Evolutionary conservation across 2,113 vertebrate genomes (phyloP), one percentile per base, ranked within the genome.

Genomic region (Ia io): DNA sequence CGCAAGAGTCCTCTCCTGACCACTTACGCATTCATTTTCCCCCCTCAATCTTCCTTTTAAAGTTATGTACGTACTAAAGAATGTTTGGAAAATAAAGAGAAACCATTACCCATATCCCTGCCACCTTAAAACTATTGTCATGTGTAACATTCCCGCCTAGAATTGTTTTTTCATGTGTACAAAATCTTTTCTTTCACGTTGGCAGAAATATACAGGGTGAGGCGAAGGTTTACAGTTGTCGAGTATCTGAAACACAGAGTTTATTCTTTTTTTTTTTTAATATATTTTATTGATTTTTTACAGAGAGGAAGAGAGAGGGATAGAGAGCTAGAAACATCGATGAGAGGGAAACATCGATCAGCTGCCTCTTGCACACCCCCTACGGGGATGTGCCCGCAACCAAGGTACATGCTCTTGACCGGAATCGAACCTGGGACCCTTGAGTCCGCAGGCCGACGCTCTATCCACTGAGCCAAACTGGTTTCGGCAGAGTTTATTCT

Each of bases 11-110:
- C 5, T 86, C 35, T 56, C 32, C 3, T 40, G 63, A 8, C 10
- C 74, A 47, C 20, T 61, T 51, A 51, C 51, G 51, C 53, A 77
- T 71, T 86, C 65, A n/a, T 65, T 94, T 95, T 77, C 93, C 71
- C 44, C n/a, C 28, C 92, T 44, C 56, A 59, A 44, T 59, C 53
- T 94, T 79, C n/a, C 35, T 63, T 63, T 84, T 86, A 28, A 86
- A 83, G 37, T 65, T 73, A 86, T 11, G 51, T 83, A 92, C 59
- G 17, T 20, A 59, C 25, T 65, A 49, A 85, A 74, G 32, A 91
- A 44, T 76, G 20, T 53, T 88, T 71, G 17, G 17, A 67, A 96
- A 96, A 77, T 88, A 80, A 76, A 49, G 37, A 85, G 80, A 92
- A 94, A 78, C 80, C 44, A 73, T 74, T 51, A 42, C 17, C 22